Conservation (phyloP, 2,113 vertebrate species). For the Neolamprologus devosi region DNA sequence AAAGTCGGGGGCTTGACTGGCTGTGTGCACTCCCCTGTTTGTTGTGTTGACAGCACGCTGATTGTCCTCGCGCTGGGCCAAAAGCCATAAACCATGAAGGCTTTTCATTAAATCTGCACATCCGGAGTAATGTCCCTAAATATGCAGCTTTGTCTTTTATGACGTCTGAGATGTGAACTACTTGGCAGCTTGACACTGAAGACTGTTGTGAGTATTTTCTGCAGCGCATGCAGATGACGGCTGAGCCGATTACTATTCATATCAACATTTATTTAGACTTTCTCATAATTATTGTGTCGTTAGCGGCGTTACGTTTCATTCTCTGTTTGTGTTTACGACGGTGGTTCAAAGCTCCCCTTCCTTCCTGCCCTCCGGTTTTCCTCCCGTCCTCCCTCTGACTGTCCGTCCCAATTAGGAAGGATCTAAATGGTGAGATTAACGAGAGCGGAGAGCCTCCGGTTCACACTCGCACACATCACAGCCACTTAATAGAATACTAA, state of each 20-base stretch:
- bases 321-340: background rate
- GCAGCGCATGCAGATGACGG: background rate
- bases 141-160: background rate
- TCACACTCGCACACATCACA: background rate
- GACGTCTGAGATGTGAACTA: background rate
- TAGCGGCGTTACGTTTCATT: background rate
- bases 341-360: background rate
- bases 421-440: slow-evolving; percentile 22
- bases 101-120: background rate
- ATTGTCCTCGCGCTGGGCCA: background rate
- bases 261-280: background rate
- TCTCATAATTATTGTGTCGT: background rate
- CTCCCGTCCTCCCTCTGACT: background rate
- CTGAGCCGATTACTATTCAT: background rate
- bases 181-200: background rate
- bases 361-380: background rate
- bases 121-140: background rate
- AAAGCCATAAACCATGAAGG: background rate
- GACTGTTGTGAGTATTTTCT: background rate
- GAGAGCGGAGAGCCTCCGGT: background rate
- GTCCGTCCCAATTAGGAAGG: slow-evolving; percentile 8
- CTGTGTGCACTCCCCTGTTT: background rate
- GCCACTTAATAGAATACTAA: slow-evolving; percentile 9
- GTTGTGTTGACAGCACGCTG: background rate
- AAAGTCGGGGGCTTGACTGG: background rate